Percentiles rank a stretch among this genome's conserved stretches.
These are phyloP conservation scores for Campoplex capitator DNA, from an alignment of 2,888 invertebrate genomes.

Conservation along the genomic window DNA sequence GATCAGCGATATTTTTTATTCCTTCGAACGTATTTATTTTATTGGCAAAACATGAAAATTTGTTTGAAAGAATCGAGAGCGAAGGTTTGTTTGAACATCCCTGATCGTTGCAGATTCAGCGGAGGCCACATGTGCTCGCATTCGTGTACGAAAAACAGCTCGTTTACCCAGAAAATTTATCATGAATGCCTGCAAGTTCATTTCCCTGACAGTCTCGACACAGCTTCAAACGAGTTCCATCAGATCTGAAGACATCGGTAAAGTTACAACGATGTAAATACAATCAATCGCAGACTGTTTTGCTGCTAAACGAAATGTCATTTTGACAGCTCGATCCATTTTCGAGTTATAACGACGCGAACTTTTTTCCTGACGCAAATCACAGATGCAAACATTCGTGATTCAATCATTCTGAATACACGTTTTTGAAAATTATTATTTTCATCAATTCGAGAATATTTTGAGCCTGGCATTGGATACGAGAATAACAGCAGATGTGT, in stretches of 20 bases:
- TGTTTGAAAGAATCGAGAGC: not conserved
- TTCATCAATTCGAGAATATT: not conserved
- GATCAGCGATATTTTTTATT: not conserved
- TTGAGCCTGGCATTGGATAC: not conserved
- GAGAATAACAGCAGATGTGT: not conserved
- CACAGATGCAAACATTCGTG: not conserved
- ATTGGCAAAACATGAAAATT: not conserved
- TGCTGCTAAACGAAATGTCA: not conserved
- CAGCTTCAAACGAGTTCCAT: not conserved
- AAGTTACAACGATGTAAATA: not conserved
- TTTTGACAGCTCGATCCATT: conserved; percentile 1
- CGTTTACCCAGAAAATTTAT: not conserved
- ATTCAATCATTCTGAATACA: not conserved
- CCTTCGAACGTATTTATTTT: not conserved
- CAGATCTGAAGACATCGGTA: not conserved
- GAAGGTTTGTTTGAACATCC: not conserved
- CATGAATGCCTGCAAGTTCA: not conserved
- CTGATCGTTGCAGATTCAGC: not conserved
- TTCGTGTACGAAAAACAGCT: not conserved
- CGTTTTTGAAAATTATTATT: not conserved
- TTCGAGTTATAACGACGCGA: not conserved
- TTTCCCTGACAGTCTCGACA: not conserved
- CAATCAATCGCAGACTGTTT: not conserved
- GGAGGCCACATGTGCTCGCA: not conserved
- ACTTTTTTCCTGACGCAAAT: not conserved